A percentile compares a stretch with the other conserved stretches of the same genome.
Conservation (phyloP, 1,140 invertebrate genomes). For the Globodera ellingtonae region DNA sequence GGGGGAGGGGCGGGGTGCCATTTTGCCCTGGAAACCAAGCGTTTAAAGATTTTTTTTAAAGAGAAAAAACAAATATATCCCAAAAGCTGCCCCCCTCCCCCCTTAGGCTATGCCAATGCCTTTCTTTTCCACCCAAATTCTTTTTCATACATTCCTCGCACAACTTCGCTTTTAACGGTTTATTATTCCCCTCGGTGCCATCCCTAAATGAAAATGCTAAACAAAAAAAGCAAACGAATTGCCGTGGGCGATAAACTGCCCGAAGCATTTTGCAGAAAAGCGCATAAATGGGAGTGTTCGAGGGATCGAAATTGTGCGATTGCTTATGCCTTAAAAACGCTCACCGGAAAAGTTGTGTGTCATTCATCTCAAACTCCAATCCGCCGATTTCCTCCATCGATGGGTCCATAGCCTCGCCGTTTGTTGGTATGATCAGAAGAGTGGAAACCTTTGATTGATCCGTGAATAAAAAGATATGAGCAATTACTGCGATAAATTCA, state of each 20-base stretch:
- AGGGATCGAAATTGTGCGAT: too few relatives aligned
- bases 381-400: not conserved
- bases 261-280: not conserved
- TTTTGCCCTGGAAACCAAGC: too few relatives aligned
- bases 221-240: not conserved
- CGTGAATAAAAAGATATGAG: not conserved
- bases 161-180: too few relatives aligned
- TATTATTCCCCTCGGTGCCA: too few relatives aligned
- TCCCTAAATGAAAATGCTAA: not conserved
- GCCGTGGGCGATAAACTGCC: not conserved
- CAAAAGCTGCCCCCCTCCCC: too few relatives aligned
- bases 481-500: too few relatives aligned
- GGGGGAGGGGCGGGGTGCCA: too few relatives aligned
- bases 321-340: not conserved
- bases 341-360: not conserved
- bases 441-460: not conserved
- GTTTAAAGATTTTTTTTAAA: too few relatives aligned
- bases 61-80: too few relatives aligned
- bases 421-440: not conserved
- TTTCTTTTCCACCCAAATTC: too few relatives aligned
- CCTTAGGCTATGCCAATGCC: too few relatives aligned
- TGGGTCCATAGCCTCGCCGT: not conserved
- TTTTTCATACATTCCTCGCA: too few relatives aligned
- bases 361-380: not conserved
- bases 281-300: not conserved